These are phyloP conservation scores for Rhinoptilus africanus DNA, from an alignment of 2,113 vertebrate genomes.

Conservation along the genomic window DNA sequence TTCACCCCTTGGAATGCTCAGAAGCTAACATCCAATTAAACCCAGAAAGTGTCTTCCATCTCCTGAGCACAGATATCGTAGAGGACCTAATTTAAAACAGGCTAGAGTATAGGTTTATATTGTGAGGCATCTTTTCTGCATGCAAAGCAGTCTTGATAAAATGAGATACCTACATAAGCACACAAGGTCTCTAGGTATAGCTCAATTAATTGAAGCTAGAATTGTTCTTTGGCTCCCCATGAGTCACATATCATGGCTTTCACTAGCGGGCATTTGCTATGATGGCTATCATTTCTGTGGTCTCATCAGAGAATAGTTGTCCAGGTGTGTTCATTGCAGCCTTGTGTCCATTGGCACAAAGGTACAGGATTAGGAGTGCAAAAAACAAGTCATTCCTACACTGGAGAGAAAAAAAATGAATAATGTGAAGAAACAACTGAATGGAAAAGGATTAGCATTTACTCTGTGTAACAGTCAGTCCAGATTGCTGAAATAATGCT, in stretches of 20 bases:
- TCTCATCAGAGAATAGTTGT: constrained; percentile 33
- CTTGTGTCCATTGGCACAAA: constrained; percentile 31
- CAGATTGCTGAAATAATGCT: constrained; percentile 59
- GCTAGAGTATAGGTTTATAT: not conserved
- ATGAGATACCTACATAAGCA: constrained; percentile 24
- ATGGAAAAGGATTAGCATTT: constrained; percentile 51
- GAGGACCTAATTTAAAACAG: constrained; percentile 52
- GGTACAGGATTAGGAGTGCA: constrained; percentile 15
- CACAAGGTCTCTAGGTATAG: constrained; percentile 28
- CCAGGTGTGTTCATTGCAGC: constrained; percentile 41
- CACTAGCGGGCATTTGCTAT: not conserved
- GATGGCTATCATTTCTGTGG: not conserved
- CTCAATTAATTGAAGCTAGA: constrained; percentile 58
- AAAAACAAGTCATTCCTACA: constrained; percentile 51
- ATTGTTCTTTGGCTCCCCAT: constrained; percentile 18
- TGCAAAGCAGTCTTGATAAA: constrained; percentile 43
- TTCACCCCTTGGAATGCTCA: constrained; percentile 7
- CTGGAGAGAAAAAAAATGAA: constrained; percentile 49
- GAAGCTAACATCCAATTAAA: constrained; percentile 51
- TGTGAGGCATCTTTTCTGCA: constrained; percentile 34
- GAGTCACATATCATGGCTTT: constrained; percentile 11
- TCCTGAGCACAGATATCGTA: constrained; percentile 8
- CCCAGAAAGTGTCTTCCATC: constrained; percentile 18
- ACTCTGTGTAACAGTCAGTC: constrained; percentile 48
- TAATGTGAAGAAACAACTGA: constrained; percentile 44